Base-by-base conservation (phyloP, 2,888 invertebrate species). In the Phaedon cochleariae region DNA sequence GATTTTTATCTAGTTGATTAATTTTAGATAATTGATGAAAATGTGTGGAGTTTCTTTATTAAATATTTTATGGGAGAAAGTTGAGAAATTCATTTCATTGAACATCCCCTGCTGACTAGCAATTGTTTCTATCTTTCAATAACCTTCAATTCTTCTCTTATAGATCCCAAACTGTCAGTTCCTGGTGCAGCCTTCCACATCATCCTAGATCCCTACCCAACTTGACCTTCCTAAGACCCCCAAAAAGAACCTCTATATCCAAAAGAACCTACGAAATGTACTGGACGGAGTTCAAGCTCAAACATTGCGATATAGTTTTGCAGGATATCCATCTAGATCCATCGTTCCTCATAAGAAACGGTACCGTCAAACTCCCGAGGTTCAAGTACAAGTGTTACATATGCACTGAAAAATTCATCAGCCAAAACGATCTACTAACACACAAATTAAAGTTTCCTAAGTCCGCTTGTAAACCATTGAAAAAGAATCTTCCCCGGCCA, bases 321-420 rank as follows among this genome's bases (percentile, higher is more conserved):
- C 54, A 59, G 41, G 71, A 71, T 26, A 31, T 71, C 10, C 53
- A 45, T 15, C 21, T 37, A 31, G 51, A 70, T 22, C 59, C 54
- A n/a, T 34, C 51, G 1, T 60, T 69, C 17, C 64, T 59, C 51
- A 67, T 71, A 21, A 45, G 54, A 4, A 63, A 68, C 31, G 62
- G 59, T 17, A 61, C 52, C 22, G 59, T 60, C 1, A 71, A 62
- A 62, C 31, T 71, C 9, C 69, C 71, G 4, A 62, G 69, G 34
- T 69, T 71, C 26, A 71, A 71, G 31, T 70, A 70, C 63, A 70
- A 70, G 37, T 70, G 70, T 51, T 68, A 70, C 17, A 55, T 68
- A n/a, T 70, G 70, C 41, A 62, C 58, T 10, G 60, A 62, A 12
- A 57, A 59, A 26, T 70, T 70, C 29, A 57, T 64, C 15, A 62